phyloP scores from a whole-genome alignment of 2,888 invertebrate genomes.

The Teleogryllus oceanicus region DNA sequence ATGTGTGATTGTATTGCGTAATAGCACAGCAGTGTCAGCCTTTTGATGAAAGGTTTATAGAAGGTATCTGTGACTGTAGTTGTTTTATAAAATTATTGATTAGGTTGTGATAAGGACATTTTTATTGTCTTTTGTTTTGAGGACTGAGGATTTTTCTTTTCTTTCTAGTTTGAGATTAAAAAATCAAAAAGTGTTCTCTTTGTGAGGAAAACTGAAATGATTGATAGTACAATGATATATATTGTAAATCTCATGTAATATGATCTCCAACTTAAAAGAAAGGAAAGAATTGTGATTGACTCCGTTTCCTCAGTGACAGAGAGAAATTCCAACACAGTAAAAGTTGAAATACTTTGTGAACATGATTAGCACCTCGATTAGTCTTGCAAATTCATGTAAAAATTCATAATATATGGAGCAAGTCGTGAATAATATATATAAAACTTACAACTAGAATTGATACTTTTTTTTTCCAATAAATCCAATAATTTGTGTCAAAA shows the following conservation, averaged over 20 bases:
- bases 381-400: too few relatives aligned
- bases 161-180: not conserved
- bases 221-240: too few relatives aligned
- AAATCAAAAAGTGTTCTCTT: too few relatives aligned
- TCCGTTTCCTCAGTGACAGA: not conserved
- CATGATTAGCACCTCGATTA: not conserved
- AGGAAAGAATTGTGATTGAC: not conserved
- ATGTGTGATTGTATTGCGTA: not conserved
- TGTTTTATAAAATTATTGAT: not conserved
- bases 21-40: not conserved
- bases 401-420: too few relatives aligned
- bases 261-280: not conserved
- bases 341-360: not conserved
- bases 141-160: not conserved
- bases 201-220: too few relatives aligned
- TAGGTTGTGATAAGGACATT: not conserved
- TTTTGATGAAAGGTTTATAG: not conserved
- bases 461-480: too few relatives aligned
- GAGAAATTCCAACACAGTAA: slow-evolving; percentile 1
- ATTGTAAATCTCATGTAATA: too few relatives aligned
- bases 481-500: too few relatives aligned
- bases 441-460: too few relatives aligned
- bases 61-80: not conserved
- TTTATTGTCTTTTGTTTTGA: not conserved
- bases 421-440: too few relatives aligned